phyloP scores from a whole-genome alignment of 2,888 invertebrate genomes.

The Conistra vaccinii region DNA sequence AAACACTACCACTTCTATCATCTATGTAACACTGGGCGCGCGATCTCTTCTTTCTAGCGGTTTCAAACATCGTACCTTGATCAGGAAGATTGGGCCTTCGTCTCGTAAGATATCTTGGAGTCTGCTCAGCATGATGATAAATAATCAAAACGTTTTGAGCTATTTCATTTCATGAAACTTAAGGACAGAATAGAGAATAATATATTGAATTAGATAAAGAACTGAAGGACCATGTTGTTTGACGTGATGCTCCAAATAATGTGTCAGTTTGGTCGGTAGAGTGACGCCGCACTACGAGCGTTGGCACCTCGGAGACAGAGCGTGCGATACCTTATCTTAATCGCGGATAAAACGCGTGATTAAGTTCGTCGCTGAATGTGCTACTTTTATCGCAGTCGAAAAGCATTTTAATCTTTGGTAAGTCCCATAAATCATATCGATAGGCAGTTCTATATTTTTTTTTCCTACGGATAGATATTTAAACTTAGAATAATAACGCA shows the following conservation, averaged over 20 bases:
- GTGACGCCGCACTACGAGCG: slow-evolving; percentile 28
- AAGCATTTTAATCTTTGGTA: slow-evolving; percentile 37
- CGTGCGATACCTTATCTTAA: slow-evolving; percentile 60
- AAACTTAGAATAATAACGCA: too few relatives aligned
- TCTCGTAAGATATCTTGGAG: slow-evolving; percentile 31
- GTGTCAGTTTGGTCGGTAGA: slow-evolving; percentile 19
- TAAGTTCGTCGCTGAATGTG: slow-evolving; percentile 29
- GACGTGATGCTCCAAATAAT: not conserved
- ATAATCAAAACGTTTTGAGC: slow-evolving; percentile 14
- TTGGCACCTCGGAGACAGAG: not conserved
- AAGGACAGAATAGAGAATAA: not conserved
- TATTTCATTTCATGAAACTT: not conserved
- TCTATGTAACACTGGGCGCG: not conserved
- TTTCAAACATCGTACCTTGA: slow-evolving; percentile 56
- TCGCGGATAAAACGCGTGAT: slow-evolving; percentile 60
- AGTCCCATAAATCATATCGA: slow-evolving; percentile 40
- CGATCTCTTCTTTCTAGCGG: not conserved
- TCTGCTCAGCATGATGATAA: slow-evolving; percentile 37
- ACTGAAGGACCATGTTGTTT: not conserved
- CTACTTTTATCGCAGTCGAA: slow-evolving; percentile 40
- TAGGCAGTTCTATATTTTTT: slow-evolving; percentile 15
- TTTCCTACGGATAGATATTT: slow-evolving; percentile 12
- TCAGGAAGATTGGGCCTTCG: slow-evolving; percentile 57
- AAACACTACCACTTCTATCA: slow-evolving; percentile 18
- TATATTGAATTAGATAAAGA: not conserved